Percentiles rank a stretch among this genome's conserved stretches.
These are phyloP conservation scores for Crenichthys baileyi DNA, from an alignment of 2,797 vertebrate genomes.

Conservation along the genomic window DNA sequence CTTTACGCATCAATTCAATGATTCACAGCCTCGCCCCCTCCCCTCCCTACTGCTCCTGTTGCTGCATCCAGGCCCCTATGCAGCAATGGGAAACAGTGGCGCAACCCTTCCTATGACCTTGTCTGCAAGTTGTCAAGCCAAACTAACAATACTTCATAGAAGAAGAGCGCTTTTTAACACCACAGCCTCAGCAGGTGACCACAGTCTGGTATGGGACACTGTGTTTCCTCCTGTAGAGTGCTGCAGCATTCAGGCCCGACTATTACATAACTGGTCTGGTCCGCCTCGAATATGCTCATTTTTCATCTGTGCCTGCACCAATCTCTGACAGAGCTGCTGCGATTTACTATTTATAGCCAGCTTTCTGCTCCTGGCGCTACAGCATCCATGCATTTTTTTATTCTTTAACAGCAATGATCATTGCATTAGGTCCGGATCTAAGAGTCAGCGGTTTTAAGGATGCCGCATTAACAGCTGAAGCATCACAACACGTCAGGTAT, in stretches of 20 bases:
- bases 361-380: neutral
- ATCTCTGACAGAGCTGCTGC: slow-evolving; percentile 22
- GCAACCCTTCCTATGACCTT: slow-evolving; percentile 80
- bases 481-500: neutral
- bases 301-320: slow-evolving; percentile 40
- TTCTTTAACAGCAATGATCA: neutral
- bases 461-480: neutral
- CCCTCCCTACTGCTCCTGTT: slow-evolving; percentile 1
- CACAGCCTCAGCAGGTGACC: neutral
- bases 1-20: slow-evolving; percentile 46
- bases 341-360: slow-evolving; percentile 4
- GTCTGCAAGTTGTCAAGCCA: slow-evolving; percentile 30
- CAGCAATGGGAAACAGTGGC: slow-evolving; percentile 42
- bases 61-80: slow-evolving; percentile 43
- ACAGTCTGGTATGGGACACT: neutral
- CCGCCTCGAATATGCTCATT: slow-evolving; percentile 6
- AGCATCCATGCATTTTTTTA: neutral
- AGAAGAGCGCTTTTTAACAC: neutral
- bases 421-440: too few relatives aligned
- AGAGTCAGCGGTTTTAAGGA: neutral
- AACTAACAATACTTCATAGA: slow-evolving; percentile 5
- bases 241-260: slow-evolving; percentile 17
- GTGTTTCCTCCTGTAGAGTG: neutral
- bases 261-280: slow-evolving; percentile 56
- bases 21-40: slow-evolving; percentile 30